A percentile compares a stretch with the other conserved stretches of the same genome.
Conservation (phyloP, 2,888 invertebrate species). For the Trissolcus brochymenae region DNA sequence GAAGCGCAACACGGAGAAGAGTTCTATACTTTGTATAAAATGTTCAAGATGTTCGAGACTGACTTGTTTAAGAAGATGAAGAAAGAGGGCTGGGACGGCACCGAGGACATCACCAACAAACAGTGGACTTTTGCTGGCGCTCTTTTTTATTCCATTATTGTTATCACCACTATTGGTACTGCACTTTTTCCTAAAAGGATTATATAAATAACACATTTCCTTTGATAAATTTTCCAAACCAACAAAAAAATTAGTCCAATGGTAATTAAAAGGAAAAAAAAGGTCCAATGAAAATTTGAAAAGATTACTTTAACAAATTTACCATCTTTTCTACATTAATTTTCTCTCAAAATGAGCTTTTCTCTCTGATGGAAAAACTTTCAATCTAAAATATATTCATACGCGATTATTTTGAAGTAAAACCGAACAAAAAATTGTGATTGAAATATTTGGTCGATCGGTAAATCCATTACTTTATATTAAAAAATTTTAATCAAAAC, state of each 20-base stretch:
- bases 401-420: background rate
- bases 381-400: background rate
- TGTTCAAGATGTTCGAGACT: constrained; percentile 79
- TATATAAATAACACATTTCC: background rate
- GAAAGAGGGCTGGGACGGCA: constrained; percentile 93
- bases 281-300: no score
- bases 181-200: background rate
- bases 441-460: constrained; percentile 8
- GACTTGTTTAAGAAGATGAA: constrained; percentile 89
- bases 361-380: background rate
- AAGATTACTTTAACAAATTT: no score
- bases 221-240: background rate
- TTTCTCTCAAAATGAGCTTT: no score
- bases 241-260: no score
- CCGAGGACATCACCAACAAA: constrained; percentile 79
- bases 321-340: no score
- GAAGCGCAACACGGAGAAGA: constrained; percentile 42
- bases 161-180: constrained; percentile 96
- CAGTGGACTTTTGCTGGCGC: constrained; percentile 94
- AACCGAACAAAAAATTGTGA: background rate
- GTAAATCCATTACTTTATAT: constrained; percentile 21
- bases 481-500: constrained; percentile 31
- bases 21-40: constrained; percentile 49
- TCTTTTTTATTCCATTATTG: constrained; percentile 95
- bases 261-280: no score